Evolutionary conservation across 2,888 invertebrate species (phyloP), one percentile per base, ranked within the genome.

Genomic region (Carcina quercana): DNA sequence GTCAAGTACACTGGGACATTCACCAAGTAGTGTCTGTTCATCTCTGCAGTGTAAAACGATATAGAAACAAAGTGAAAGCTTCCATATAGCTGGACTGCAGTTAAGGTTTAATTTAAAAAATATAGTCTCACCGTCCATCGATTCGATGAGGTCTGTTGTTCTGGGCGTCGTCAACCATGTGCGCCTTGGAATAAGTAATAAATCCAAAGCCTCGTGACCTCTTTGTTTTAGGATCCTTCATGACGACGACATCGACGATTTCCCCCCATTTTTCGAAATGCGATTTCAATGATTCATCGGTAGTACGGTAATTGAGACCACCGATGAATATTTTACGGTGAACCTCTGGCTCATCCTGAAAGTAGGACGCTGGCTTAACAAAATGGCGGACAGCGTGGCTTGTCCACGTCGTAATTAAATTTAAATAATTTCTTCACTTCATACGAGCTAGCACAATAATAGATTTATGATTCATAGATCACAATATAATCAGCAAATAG

Each of bases 231-330:
- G 96, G 95, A 62, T 97, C 97, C 65, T 96, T 95, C 97, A 97
- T 97, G 0, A 97, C 97, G 3, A 97, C 96, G 6, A 96, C 96
- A 64, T 97, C 97, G 0, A 96, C 95, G 43, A 97, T 95, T 71
- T 96, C 95, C 15, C 98, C 98, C 94, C 95, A 98, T 89, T 97
- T 92, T 58, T 95, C 95, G 68, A 97, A 98, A 79, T 97, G 96
- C n/a, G 90, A 87, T 66, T 96, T 96, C 5, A 98, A 70, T 1
- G 95, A 94, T 34, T 97, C 97, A 57, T 97, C 97, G 0, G 95
- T 94, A 2, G 97, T 97, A 42, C 95, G 91, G 67, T 96, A 97
- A 69, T 97, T 97, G 19, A 98, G 79, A 10, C 97, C 97, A 24
- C 97, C 98, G 60, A 98, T 97, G 63, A 98, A 98, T 36, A 98